A percentile compares a stretch with the other conserved stretches of the same genome.
These are phyloP conservation scores for Elysia crispata DNA, from an alignment of 2,888 invertebrate genomes.

Conservation along the genomic window DNA sequence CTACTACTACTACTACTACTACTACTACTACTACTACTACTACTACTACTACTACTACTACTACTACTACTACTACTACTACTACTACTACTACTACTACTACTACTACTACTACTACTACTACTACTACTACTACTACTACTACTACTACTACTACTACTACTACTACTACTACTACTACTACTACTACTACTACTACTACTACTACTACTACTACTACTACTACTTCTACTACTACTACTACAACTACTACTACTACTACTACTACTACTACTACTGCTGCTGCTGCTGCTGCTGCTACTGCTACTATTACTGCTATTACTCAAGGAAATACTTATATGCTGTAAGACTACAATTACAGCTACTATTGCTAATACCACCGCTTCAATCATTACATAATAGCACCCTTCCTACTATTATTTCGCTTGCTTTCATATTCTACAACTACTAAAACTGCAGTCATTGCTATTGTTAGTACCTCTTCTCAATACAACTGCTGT, in stretches of 20 bases:
- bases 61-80: slow-evolving; percentile 9
- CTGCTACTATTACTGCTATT: too few relatives aligned
- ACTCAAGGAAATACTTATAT: too few relatives aligned
- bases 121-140: slow-evolving; percentile 9
- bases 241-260: slow-evolving; percentile 4
- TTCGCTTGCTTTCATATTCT: too few relatives aligned
- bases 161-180: slow-evolving; percentile 9
- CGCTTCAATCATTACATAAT: too few relatives aligned
- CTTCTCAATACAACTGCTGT: too few relatives aligned
- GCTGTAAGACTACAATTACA: too few relatives aligned
- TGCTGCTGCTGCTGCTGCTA: not conserved
- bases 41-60: not conserved
- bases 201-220: slow-evolving; percentile 1
- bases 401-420: too few relatives aligned
- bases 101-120: slow-evolving; percentile 9
- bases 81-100: slow-evolving; percentile 9
- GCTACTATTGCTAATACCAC: too few relatives aligned
- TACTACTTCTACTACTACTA: slow-evolving; percentile 4
- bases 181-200: slow-evolving; percentile 1
- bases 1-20: too few relatives aligned
- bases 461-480: too few relatives aligned
- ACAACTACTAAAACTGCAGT: too few relatives aligned
- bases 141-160: slow-evolving; percentile 9
- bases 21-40: slow-evolving; percentile 9
- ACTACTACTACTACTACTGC: slow-evolving; percentile 4